Evolutionary conservation across 2,113 vertebrate genomes (phyloP).

Genomic region (Leucoraja erinaceus): DNA sequence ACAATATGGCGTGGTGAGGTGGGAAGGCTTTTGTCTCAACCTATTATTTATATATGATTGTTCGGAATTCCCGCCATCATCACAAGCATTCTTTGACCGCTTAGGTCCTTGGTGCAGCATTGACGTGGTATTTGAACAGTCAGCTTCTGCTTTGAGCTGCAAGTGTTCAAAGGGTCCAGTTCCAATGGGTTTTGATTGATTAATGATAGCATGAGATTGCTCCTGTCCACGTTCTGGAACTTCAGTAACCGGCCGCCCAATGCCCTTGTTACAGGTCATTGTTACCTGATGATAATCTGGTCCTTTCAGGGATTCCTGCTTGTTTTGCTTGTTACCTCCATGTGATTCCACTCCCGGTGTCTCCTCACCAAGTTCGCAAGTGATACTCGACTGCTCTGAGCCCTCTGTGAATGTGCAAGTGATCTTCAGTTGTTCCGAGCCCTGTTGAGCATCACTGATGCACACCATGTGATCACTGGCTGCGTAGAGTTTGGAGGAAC

Average conservation of each 20-base stretch:
- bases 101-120: too few relatives aligned
- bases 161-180: neutral
- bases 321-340: neutral
- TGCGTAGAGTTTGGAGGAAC: neutral
- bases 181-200: neutral
- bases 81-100: neutral
- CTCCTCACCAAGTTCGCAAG: neutral
- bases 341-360: neutral
- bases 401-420: conserved; percentile 51
- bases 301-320: neutral
- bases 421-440: conserved; percentile 59
- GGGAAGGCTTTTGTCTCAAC: neutral
- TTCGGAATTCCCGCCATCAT: neutral
- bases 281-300: neutral
- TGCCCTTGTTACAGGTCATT: neutral
- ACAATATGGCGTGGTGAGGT: too few relatives aligned
- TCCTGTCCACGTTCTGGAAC: neutral
- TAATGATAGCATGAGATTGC: too few relatives aligned
- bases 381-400: neutral
- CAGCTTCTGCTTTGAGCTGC: neutral
- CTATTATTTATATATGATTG: neutral
- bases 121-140: neutral
- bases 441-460: conserved; percentile 45
- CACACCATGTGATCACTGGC: neutral
- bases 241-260: neutral